phyloP scores from a whole-genome alignment of 2,113 vertebrate species.

The Pseudorasbora parva region DNA sequence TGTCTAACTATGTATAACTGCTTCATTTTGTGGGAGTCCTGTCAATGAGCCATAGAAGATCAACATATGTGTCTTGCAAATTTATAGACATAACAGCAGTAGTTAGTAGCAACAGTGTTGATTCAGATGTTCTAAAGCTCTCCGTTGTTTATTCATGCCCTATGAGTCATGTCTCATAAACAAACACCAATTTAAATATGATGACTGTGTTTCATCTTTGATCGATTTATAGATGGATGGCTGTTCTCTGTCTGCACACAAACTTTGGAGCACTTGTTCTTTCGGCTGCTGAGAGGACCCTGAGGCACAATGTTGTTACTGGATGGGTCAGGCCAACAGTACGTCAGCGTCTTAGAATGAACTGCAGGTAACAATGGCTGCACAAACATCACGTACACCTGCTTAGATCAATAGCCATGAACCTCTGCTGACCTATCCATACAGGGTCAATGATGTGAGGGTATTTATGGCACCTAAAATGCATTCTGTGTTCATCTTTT shows the following conservation, averaged over 20 bases:
- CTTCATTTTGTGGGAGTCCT: neutral
- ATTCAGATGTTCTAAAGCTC: conserved; percentile 23
- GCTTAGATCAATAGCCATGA: neutral
- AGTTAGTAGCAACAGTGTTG: conserved; percentile 27
- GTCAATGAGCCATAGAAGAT: conserved; percentile 18
- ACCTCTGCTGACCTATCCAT: neutral
- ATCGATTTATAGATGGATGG: conserved; percentile 43
- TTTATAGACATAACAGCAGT: neutral
- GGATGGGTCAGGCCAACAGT: conserved; percentile 2
- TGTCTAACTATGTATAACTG: neutral
- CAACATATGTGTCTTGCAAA: conserved; percentile 24
- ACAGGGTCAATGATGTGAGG: neutral
- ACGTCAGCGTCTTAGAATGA: conserved; percentile 32
- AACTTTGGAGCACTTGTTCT: conserved; percentile 22
- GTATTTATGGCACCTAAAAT: neutral
- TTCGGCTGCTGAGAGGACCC: neutral
- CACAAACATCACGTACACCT: conserved; percentile 30
- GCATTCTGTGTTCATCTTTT: neutral
- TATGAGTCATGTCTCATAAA: conserved; percentile 24
- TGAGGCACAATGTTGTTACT: conserved; percentile 31
- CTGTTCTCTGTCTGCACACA: conserved; percentile 22
- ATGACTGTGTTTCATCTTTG: conserved; percentile 8
- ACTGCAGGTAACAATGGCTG: neutral
- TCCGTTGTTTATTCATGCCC: neutral
- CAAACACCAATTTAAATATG: neutral